A percentile compares a stretch with the other conserved stretches of the same genome.
These are phyloP conservation scores for Hymenochirus boettgeri DNA, from an alignment of 2,113 vertebrate species.

Conservation along the genomic window DNA sequence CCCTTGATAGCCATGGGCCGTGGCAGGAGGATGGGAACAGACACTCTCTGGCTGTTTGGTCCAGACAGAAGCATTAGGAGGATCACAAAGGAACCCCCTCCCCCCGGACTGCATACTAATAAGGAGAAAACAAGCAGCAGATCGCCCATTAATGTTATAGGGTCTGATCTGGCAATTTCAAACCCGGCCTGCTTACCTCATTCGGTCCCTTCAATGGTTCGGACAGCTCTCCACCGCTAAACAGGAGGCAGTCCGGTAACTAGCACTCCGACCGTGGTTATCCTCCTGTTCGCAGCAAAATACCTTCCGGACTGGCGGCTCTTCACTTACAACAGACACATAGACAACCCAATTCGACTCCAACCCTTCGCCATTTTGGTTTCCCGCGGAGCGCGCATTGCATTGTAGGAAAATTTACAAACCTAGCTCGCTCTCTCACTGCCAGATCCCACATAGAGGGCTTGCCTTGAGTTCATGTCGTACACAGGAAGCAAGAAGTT, in stretches of 20 bases:
- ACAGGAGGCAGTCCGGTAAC: background rate
- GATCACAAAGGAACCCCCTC: too few species aligned
- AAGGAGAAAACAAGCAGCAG: too few species aligned
- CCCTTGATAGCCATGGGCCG: too few species aligned
- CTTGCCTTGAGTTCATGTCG: too few species aligned
- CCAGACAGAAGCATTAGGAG: too few species aligned
- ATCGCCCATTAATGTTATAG: background rate
- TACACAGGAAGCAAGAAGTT: too few species aligned
- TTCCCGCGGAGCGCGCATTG: slow-evolving; percentile 83
- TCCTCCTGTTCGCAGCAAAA: slow-evolving; percentile 11
- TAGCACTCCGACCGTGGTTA: slow-evolving; percentile 9
- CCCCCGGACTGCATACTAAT: too few species aligned
- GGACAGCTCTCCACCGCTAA: slow-evolving; percentile 56
- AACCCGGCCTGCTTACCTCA: slow-evolving; percentile 64
- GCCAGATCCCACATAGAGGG: background rate
- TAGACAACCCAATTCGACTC: slow-evolving; percentile 44
- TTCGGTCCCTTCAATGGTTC: slow-evolving; percentile 75
- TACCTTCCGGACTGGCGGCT: slow-evolving; percentile 5
- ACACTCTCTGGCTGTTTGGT: too few species aligned
- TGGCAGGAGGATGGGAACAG: too few species aligned
- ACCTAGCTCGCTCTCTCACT: slow-evolving; percentile 21
- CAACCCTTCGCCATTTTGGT: slow-evolving; percentile 84
- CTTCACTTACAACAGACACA: background rate
- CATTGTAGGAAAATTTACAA: slow-evolving; percentile 73
- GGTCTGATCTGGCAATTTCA: background rate